A percentile compares a stretch with the other conserved stretches of the same genome.
These are phyloP conservation scores for Drosophila santomea DNA, from an alignment of 1,140 invertebrate species.

Conservation along the genomic window DNA sequence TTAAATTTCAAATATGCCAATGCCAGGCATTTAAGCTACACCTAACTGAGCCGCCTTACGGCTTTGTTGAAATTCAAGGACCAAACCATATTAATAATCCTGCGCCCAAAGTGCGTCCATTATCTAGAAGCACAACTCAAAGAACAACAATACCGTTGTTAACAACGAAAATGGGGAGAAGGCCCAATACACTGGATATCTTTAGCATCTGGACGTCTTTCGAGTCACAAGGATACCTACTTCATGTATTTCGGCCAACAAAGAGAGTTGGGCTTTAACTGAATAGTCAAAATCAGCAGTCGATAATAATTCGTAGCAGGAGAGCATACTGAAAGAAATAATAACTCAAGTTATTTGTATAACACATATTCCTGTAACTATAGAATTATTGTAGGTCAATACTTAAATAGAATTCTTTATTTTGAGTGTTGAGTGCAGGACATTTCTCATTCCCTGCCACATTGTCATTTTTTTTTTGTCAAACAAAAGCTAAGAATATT, in stretches of 20 bases:
- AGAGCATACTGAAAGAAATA: no score
- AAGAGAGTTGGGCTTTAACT: neutral
- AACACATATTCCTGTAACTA: no score
- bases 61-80: neutral
- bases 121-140: neutral
- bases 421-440: no score
- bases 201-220: neutral
- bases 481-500: neutral
- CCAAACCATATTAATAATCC: neutral
- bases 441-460: neutral
- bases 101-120: neutral
- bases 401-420: no score
- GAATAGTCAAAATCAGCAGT: no score
- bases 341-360: no score
- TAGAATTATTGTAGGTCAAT: no score
- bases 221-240: neutral
- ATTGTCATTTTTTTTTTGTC: neutral
- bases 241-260: neutral
- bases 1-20: neutral
- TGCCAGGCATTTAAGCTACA: neutral
- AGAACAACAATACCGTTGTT: neutral
- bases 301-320: no score
- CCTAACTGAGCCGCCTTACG: neutral
- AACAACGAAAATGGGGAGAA: neutral
- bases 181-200: neutral